Evolutionary conservation across 2,113 vertebrate genomes (phyloP).

Genomic region (Amphilophus citrinellus): DNA sequence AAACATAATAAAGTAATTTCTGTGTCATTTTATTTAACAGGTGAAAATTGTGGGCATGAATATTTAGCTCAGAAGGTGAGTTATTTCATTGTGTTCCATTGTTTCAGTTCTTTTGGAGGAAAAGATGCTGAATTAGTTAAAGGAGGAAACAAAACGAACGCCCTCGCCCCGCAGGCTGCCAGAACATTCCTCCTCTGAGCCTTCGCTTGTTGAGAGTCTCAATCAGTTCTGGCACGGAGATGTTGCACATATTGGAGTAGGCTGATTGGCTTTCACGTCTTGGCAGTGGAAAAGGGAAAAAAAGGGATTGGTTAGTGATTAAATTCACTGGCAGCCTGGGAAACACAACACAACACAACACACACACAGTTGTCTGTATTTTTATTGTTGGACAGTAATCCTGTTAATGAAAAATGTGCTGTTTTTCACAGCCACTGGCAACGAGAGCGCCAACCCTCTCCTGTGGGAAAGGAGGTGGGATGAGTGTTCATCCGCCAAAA

Average conservation of each 20-base stretch:
- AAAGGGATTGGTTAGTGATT: conserved; percentile 75
- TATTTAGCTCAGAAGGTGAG: conserved; percentile 8
- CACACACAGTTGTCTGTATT: conserved; percentile 66
- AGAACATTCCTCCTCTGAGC: conserved; percentile 61
- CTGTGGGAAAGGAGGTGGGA: conserved; percentile 54
- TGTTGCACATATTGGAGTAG: conserved; percentile 75
- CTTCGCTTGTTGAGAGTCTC: conserved; percentile 55
- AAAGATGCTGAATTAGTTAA: conserved; percentile 65
- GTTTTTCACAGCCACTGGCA: conserved; percentile 72
- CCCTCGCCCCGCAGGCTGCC: conserved; percentile 53
- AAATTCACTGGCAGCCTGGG: conserved; percentile 75
- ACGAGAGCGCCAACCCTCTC: conserved; percentile 50
- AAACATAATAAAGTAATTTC: background rate
- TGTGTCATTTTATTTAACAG: background rate
- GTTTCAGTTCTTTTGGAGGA: conserved; percentile 41
- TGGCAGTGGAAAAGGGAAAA: conserved; percentile 57
- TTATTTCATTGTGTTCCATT: conserved; percentile 8
- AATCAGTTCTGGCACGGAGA: conserved; percentile 66
- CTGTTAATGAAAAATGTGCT: conserved; percentile 78
- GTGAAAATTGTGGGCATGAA: conserved; percentile 15
- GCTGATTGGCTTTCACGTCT: conserved; percentile 74
- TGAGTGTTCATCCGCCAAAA: conserved; percentile 55
- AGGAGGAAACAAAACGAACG: conserved; percentile 56
- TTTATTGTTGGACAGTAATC: conserved; percentile 75
- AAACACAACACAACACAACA: conserved; percentile 41